phyloP scores from a whole-genome alignment of 23 tunicate species.

The Halocynthia roretzi region DNA sequence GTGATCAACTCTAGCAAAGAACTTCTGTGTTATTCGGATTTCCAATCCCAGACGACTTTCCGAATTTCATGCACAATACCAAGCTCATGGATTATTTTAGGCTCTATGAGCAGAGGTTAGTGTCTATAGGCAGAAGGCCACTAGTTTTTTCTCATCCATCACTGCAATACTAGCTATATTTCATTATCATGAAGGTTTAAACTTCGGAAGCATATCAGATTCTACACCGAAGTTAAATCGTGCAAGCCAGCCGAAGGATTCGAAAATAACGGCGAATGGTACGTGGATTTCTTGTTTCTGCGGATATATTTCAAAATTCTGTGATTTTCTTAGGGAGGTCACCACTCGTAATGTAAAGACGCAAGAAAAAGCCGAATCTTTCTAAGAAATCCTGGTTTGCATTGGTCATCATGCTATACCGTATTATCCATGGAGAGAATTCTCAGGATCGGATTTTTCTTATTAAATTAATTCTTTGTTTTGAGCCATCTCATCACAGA shows the following conservation, averaged over 20 bases:
- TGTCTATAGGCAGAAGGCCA: too few relatives aligned
- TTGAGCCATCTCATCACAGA: too few relatives aligned
- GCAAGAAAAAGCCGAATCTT: not conserved
- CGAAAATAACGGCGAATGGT: constrained; percentile 51
- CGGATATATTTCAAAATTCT: not conserved
- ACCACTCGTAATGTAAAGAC: constrained; percentile 15
- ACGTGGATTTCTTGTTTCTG: not conserved
- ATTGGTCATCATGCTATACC: constrained; percentile 46
- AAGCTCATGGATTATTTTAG: constrained; percentile 61
- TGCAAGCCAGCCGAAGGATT: constrained; percentile 27
- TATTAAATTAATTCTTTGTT: too few relatives aligned
- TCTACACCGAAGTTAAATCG: constrained; percentile 31
- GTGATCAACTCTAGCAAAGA: constrained; percentile 80
- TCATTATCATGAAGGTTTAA: constrained; percentile 25
- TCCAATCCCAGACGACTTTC: constrained; percentile 74
- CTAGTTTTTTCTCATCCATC: not conserved
- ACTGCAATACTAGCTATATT: not conserved
- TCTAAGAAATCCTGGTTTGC: constrained; percentile 33
- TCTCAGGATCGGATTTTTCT: not conserved
- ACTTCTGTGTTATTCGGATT: constrained; percentile 83
- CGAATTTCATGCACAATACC: constrained; percentile 82
- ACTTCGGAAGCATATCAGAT: constrained; percentile 32
- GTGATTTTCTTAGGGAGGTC: constrained; percentile 27
- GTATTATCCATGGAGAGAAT: constrained; percentile 18
- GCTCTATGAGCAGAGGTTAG: constrained; percentile 59